A percentile compares a stretch with the other conserved stretches of the same genome.
phyloP scores from a whole-genome alignment of 1,140 invertebrate genomes.

The Cydia fagiglandana region DNA sequence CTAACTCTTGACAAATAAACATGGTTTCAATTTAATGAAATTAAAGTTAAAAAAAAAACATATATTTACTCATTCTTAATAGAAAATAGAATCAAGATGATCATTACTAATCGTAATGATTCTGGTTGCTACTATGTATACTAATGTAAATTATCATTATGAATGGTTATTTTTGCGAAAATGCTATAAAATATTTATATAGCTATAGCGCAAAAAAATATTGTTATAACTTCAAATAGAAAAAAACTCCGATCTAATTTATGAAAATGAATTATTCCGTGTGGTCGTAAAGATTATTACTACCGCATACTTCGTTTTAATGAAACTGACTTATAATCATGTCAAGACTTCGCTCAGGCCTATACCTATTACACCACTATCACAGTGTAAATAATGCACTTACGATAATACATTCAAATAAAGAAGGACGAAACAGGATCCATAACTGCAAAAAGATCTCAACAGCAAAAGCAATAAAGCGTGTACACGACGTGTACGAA shows the following conservation, averaged over 20 bases:
- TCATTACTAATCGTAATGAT: too few species aligned
- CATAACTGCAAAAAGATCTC: constrained; percentile 42
- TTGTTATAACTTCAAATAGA: too few species aligned
- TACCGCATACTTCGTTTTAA: constrained; percentile 34
- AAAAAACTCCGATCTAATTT: too few species aligned
- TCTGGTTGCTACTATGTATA: too few species aligned
- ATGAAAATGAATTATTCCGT: too few species aligned
- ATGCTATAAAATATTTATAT: too few species aligned
- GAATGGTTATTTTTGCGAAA: too few species aligned
- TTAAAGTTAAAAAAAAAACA: not conserved
- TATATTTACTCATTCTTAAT: not conserved
- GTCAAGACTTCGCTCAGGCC: constrained; percentile 67
- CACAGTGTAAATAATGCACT: constrained; percentile 78
- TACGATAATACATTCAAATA: constrained; percentile 59
- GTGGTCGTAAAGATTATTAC: too few species aligned
- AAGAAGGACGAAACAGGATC: constrained; percentile 45
- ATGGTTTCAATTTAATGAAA: not conserved
- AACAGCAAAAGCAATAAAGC: constrained; percentile 56
- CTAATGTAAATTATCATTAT: too few species aligned
- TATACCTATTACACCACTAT: constrained; percentile 71
- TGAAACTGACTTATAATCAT: constrained; percentile 49
- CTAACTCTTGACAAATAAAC: constrained; percentile 1
- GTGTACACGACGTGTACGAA: constrained; percentile 44
- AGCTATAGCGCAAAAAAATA: too few species aligned
- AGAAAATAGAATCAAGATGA: not conserved